A percentile compares a stretch with the other conserved stretches of the same genome.
Conservation (phyloP, 2,797 vertebrate species). For the Lepilemur septentrionalis region DNA sequence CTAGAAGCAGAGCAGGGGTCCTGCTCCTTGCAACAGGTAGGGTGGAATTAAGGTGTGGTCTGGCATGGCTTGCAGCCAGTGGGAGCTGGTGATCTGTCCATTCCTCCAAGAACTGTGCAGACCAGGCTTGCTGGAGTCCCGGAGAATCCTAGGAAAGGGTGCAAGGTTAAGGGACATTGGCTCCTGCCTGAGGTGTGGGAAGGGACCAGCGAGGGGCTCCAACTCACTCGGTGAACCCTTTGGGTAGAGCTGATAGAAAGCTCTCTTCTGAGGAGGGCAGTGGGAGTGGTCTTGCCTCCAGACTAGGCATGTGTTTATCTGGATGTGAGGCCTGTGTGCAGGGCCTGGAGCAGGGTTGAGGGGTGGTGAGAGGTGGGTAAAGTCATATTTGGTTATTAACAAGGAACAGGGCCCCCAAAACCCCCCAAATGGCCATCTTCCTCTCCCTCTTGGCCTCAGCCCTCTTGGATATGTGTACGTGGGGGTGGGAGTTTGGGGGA, state of each 20-base stretch:
- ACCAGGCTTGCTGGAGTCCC: background rate
- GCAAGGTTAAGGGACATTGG: background rate
- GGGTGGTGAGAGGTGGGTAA: background rate
- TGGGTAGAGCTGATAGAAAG: background rate
- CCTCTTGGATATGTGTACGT: background rate
- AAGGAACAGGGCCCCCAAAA: background rate
- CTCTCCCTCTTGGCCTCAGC: background rate
- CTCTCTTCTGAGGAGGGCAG: background rate
- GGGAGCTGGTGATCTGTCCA: background rate
- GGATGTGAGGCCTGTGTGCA: background rate
- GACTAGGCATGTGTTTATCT: background rate
- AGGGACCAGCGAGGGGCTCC: background rate
- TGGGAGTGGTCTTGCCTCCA: background rate
- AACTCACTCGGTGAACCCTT: background rate
- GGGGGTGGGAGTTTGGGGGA: background rate
- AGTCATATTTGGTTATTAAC: background rate
- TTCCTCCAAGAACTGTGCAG: background rate
- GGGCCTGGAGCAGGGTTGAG: background rate
- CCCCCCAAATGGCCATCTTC: background rate
- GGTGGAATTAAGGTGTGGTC: background rate
- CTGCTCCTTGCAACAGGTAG: background rate
- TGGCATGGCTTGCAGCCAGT: background rate
- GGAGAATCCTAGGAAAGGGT: background rate
- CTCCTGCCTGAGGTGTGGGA: background rate
- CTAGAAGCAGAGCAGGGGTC: background rate